Evolutionary conservation across 2,888 invertebrate genomes (phyloP).

Genomic region (Lottia gigantea): DNA sequence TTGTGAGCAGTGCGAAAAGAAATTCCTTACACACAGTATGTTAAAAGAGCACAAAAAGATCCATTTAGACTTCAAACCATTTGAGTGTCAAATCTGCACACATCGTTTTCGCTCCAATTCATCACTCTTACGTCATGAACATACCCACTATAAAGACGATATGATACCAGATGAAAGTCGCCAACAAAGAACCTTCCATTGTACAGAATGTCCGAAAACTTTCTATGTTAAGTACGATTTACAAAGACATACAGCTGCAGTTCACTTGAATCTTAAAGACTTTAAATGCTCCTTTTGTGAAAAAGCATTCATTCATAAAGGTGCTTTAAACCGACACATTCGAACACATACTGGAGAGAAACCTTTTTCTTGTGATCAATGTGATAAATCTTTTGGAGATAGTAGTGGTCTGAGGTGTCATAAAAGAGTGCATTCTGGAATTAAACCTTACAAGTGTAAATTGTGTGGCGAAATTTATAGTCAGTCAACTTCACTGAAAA

Average conservation of each 20-base stretch:
- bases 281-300: not conserved
- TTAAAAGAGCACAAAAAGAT: not conserved
- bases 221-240: not conserved
- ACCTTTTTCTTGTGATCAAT: not conserved
- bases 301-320: constrained; percentile 1
- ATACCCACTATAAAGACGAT: not conserved
- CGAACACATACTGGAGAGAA: constrained; percentile 4
- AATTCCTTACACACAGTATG: not conserved
- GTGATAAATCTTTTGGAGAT: not conserved
- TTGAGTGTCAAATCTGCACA: not conserved
- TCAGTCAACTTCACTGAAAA: not conserved
- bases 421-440: not conserved
- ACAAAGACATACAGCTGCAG: not conserved
- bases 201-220: not conserved
- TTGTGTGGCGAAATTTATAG: not conserved
- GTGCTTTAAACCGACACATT: not conserved
- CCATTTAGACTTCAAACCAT: not conserved
- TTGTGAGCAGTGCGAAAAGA: not conserved
- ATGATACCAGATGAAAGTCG: not conserved
- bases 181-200: not conserved
- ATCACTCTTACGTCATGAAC: not conserved
- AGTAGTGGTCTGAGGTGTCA: not conserved
- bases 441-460: not conserved
- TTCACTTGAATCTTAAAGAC: not conserved
- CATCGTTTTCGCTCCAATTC: not conserved